Evolutionary conservation across 92 coral and sea anemone species (phyloP), one percentile per base, ranked within the genome.

Genomic region (Epizoanthus illoricatus): DNA sequence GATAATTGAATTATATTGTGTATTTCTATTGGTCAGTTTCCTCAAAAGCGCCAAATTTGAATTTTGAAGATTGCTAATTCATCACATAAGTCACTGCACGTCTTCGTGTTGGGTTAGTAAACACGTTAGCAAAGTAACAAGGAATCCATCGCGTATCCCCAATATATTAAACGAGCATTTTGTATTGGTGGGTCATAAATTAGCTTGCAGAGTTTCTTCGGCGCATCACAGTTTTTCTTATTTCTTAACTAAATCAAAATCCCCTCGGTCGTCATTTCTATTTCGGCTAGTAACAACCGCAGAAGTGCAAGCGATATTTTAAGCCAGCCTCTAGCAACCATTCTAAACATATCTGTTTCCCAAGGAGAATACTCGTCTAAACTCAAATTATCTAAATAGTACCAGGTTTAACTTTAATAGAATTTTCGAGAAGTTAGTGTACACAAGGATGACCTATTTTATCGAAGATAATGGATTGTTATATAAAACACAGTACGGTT

Each of bases 391-490:
- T 66, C 75, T 6, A 85, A 49, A 64, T 75, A 12, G 65, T 84
- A 66, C 88, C 75, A 45, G 42, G 12, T 87, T 80, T 24, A 73
- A 63, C 15, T 59, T 86, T n/a, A 82, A 87, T 39, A 69, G 62
- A 55, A 82, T 81, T 41, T 82, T 87, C 62, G 90, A 87, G 71
- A 87, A 69, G 42, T 18, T 87, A 13, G 68, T 84, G 71, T 87
- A 75, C 49, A 87, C 83, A 13, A 63, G 90, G 5, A 15, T 87
- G 17, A 74, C 55, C 41, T 10, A 39, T 28, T 74, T 20, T 23
- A 58, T 84, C 24, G 80, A 79, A 7, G 8, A 36, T 41, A 18
- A 85, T 60, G 60, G 57, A 36, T 28, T 79, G 3, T 68, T 80
- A 6, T 20, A 63, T 12, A 58, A 71, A 7, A 79, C 91, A 17